Base-by-base conservation (phyloP, 2,888 invertebrate species). In the Criorhina ranunculi region DNA sequence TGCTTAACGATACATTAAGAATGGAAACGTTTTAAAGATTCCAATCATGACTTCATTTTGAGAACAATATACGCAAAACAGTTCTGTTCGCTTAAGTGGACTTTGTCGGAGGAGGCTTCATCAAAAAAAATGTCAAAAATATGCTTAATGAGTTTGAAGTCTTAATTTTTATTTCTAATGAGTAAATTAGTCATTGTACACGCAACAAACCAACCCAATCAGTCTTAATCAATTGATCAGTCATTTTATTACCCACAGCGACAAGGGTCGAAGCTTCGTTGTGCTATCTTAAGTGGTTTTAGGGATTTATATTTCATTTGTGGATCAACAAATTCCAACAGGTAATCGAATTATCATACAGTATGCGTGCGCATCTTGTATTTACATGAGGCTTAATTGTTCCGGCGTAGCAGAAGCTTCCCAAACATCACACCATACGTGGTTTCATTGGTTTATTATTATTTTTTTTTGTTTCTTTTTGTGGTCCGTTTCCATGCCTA, bases 401-500 rank as follows among this genome's bases (percentile, higher is more conserved):
- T 60, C 60, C 49, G 59, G 40, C 31, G 31, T 11, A 15, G 46
- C 55, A 17, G 2, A 17, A 11, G 17, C 17, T 37, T 66, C 29
- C 46, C 35, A 59, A 24, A 11, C 37, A 15, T 15, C 37, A 15
- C 11, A 8, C 1, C 7, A 7, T 15, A 60, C 12, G 33, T 31
- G 8, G 29, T 51, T 31, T 17, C 17, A 17, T 46, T 17, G 40
- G 40, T 5, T 17, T 35, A 5, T 15, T 46, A 6, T 37, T 35
- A 44, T 8, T 17, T 35, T 12, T 15, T 46, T 9, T 37, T 35
- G 44, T 8, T 66, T 11, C 42, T 15, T 40, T 76, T 35, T 24
- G 37, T 67, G n/a, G 19, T 53, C 78, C 42, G 67, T 73, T 78
- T 67, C 73, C 73, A 78, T 78, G 78, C 73, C 33, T 62, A 57